A percentile compares a stretch with the other conserved stretches of the same genome.
These are phyloP conservation scores for Colossoma macropomum DNA, from an alignment of 2,113 vertebrate genomes.

Conservation along the genomic window DNA sequence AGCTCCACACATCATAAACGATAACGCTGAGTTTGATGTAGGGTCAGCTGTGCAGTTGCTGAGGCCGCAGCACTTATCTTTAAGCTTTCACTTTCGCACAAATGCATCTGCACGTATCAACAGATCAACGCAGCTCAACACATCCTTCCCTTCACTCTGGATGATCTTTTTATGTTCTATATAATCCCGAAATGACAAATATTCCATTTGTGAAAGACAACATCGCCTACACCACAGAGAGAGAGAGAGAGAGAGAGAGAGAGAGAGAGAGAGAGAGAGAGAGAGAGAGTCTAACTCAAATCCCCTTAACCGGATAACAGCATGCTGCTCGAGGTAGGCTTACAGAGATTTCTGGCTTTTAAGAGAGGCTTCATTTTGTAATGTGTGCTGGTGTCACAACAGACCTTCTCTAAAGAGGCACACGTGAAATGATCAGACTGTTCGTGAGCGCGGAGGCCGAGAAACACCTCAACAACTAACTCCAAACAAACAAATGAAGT, in stretches of 20 bases:
- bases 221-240: constrained; percentile 47
- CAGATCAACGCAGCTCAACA: constrained; percentile 3
- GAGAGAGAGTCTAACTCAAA: constrained; percentile 61
- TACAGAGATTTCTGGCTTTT: constrained; percentile 60
- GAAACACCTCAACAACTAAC: neutral
- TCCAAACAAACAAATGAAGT: neutral
- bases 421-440: neutral
- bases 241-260: constrained; percentile 54
- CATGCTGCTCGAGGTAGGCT: constrained; percentile 59
- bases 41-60: no score
- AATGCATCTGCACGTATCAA: constrained; percentile 34
- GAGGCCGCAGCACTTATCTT: no score
- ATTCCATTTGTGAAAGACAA: neutral
- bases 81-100: neutral
- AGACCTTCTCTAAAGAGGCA: neutral
- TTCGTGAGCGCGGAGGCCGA: neutral
- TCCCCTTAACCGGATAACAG: constrained; percentile 69
- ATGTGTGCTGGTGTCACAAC: constrained; percentile 3
- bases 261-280: constrained; percentile 48
- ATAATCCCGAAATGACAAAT: constrained; percentile 58
- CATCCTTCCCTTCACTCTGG: neutral
- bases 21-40: no score
- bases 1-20: no score
- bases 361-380: constrained; percentile 44
- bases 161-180: constrained; percentile 41